Evolutionary conservation across 2,888 invertebrate species (phyloP).

Genomic region (Penaeus monodon): DNA sequence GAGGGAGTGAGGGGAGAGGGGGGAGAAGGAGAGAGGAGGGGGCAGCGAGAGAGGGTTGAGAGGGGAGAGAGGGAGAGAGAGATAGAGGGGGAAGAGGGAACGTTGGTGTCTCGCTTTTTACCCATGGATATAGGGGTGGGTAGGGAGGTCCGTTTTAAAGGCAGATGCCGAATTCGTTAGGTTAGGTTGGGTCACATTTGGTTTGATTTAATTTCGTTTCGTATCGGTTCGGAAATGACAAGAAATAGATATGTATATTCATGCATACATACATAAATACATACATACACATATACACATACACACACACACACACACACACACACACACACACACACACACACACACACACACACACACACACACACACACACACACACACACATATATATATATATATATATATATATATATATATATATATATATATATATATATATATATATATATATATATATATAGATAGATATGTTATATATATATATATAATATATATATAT

Average conservation of each 20-base stretch:
- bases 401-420: conserved; percentile 14
- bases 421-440: conserved; percentile 16
- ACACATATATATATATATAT: neutral
- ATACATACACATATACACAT: neutral
- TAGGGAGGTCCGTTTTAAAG: too few relatives aligned
- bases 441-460: conserved; percentile 2
- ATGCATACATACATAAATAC: neutral
- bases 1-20: neutral
- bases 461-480: too few relatives aligned
- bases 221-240: too few relatives aligned
- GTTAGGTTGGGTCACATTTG: too few relatives aligned
- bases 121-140: too few relatives aligned
- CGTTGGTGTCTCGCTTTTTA: neutral
- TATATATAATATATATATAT: too few relatives aligned
- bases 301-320: neutral
- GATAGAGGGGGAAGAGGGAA: neutral
- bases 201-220: too few relatives aligned
- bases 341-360: neutral
- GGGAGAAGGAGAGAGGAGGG: neutral
- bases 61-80: neutral
- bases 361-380: neutral
- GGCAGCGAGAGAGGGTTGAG: neutral
- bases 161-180: too few relatives aligned
- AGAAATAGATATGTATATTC: too few relatives aligned
- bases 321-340: neutral